Evolutionary conservation across 2,113 vertebrate species (phyloP), one percentile per base, ranked within the genome.

Genomic region (Heterochromis multidens): DNA sequence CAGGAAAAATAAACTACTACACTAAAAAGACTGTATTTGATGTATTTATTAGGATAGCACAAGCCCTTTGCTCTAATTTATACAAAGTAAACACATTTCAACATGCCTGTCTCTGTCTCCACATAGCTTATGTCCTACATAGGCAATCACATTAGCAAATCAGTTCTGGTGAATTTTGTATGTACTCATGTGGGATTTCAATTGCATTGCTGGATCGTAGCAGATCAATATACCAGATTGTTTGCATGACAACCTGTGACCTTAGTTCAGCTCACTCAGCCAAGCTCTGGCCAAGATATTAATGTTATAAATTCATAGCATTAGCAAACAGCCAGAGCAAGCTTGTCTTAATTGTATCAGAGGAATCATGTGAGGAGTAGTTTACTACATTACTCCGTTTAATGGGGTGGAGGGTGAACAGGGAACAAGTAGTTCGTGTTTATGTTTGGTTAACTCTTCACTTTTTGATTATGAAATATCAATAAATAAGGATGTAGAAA

Each of bases 161-260:
- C 60, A 56, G 19, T 81, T 79, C 86, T 87, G 76, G 57, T 77
- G 89, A 82, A 82, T 79, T 90, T 83, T 74, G 31, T 77, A 82
- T 85, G 81, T 52, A 67, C 74, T 86, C 46, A 61, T 62, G 56
- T 57, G 56, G 82, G 88, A 89, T 92, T 88, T 60, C 84, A 49
- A 63, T 85, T 76, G 80, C 49, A 88, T 70, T 77, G 83, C 37
- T 21, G 25, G 82, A 86, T 93, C 77, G 82, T 86, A 76, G 83
- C 43, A 54, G 70, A 92, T 94, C 92, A 84, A 93, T 95, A 74
- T 2, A 74, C 29, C 57, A 61, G 84, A 83, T 62, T 61, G 80
- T 84, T 89, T 81, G 67, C 76, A 72, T 85, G 80, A 37, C 27
- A 35, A 37, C 37, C 27, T 56, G 3, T 90, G 89, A 94, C 94